These are phyloP conservation scores for Pipa parva DNA, from an alignment of 2,113 vertebrate species.

Conservation along the genomic window DNA sequence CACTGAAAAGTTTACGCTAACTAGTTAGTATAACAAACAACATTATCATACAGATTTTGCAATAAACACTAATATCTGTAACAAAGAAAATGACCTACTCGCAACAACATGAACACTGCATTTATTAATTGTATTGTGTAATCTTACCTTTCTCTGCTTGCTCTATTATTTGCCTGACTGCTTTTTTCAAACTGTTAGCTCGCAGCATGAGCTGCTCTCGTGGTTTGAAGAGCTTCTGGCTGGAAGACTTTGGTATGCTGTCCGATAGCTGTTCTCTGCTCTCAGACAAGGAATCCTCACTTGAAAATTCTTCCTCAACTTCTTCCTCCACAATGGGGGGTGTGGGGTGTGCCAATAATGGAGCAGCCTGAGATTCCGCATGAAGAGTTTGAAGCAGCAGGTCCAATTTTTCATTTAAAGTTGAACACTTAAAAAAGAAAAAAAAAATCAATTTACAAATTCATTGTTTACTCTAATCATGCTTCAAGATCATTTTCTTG, in stretches of 20 bases:
- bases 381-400: constrained; percentile 85
- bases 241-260: constrained; percentile 66
- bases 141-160: constrained; percentile 88
- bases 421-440: constrained; percentile 68
- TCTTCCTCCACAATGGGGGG: constrained; percentile 84
- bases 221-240: constrained; percentile 72
- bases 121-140: too few relatives aligned
- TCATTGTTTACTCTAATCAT: too few relatives aligned
- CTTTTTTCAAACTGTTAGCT: constrained; percentile 96
- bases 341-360: constrained; percentile 57
- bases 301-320: constrained; percentile 74
- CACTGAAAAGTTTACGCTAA: constrained; percentile 74
- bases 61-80: too few relatives aligned
- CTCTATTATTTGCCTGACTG: constrained; percentile 90
- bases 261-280: constrained; percentile 77
- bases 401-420: constrained; percentile 92
- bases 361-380: constrained; percentile 66
- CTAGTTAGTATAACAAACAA: too few relatives aligned
- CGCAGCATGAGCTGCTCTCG: constrained; percentile 86
- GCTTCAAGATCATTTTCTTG: too few relatives aligned
- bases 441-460: constrained; percentile 1
- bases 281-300: constrained; percentile 84
- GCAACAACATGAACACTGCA: too few relatives aligned
- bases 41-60: too few relatives aligned
- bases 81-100: too few relatives aligned